Percentiles rank a stretch among this genome's conserved stretches.
Evolutionary conservation across 2,113 vertebrate genomes (phyloP).

Genomic region (Vidua macroura): DNA sequence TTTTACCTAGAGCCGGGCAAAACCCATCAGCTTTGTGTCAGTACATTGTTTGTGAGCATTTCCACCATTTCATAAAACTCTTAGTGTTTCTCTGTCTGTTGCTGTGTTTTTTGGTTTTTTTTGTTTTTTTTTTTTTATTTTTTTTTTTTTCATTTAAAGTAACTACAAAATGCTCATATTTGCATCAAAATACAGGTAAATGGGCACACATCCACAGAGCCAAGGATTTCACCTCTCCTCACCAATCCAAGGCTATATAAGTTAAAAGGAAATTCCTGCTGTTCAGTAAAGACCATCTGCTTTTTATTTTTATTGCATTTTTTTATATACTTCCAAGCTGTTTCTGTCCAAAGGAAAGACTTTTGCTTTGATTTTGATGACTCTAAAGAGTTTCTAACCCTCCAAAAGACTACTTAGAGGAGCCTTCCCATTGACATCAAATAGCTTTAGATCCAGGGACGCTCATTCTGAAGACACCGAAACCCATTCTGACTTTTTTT

Average conservation of each 20-base stretch:
- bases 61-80: not conserved
- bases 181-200: not conserved
- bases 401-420: constrained; percentile 30
- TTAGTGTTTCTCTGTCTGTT: not conserved
- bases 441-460: not conserved
- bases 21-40: not conserved
- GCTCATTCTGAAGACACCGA: not conserved
- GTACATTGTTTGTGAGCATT: not conserved
- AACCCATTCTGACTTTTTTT: not conserved
- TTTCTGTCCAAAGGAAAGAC: constrained; percentile 26
- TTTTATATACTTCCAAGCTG: not conserved
- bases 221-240: not conserved
- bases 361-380: constrained; percentile 16
- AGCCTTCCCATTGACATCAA: constrained; percentile 31
- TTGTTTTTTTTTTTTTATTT: too few species aligned
- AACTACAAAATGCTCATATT: not conserved
- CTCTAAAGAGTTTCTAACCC: constrained; percentile 15
- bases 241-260: not conserved
- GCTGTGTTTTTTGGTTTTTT: fast-evolving
- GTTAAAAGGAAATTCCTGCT: not conserved
- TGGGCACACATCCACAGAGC: not conserved
- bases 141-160: not conserved
- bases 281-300: not conserved
- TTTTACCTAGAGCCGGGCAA: not conserved
- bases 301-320: not conserved